Conservation (phyloP, 2,113 vertebrate genomes). For the Larimichthys crocea region DNA sequence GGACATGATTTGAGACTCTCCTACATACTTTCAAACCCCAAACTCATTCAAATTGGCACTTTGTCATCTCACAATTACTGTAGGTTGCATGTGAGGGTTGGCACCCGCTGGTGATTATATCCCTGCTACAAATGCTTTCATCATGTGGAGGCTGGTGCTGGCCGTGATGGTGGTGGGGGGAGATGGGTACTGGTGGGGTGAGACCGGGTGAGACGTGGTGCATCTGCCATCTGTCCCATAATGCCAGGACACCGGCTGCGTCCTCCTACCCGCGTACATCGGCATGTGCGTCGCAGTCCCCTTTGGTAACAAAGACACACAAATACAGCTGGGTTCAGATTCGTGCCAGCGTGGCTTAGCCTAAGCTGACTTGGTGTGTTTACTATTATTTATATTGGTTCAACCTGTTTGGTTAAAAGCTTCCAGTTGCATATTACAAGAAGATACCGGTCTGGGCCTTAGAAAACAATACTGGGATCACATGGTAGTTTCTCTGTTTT, state of each 20-base stretch:
- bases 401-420: constrained; percentile 14
- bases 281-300: neutral
- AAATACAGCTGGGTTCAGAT: constrained; percentile 47
- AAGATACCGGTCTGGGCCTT: constrained; percentile 1
- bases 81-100: constrained; percentile 27
- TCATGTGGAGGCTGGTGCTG: constrained; percentile 4
- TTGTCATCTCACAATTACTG: constrained; percentile 22
- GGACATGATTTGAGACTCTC: constrained; percentile 26
- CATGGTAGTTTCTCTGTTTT: constrained; percentile 10
- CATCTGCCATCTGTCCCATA: constrained; percentile 55
- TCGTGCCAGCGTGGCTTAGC: constrained; percentile 51
- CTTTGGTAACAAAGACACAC: constrained; percentile 14
- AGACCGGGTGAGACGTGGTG: constrained; percentile 22
- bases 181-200: neutral
- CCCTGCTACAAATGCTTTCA: constrained; percentile 26
- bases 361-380: constrained; percentile 48
- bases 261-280: constrained; percentile 37
- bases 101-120: constrained; percentile 35
- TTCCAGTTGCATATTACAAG: constrained; percentile 3
- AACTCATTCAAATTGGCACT: constrained; percentile 30
- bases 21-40: constrained; percentile 20
- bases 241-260: constrained; percentile 41
- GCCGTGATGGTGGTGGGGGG: too few species aligned
- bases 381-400: constrained; percentile 52
- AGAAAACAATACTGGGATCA: constrained; percentile 3